Conservation (phyloP, 2,113 vertebrate genomes). For the Rhipidura dahli region DNA sequence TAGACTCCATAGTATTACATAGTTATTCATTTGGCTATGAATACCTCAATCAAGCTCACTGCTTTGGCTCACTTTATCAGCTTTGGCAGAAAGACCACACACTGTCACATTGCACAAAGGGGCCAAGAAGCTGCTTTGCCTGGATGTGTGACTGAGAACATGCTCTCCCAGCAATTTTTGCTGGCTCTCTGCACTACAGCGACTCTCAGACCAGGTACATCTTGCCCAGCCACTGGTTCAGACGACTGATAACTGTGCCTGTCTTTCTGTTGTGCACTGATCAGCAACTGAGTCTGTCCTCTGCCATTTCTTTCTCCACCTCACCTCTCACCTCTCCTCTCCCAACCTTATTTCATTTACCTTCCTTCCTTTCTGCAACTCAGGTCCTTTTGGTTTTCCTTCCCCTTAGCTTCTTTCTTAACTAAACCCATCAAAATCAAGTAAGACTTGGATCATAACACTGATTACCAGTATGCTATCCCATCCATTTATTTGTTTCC, state of each 20-base stretch:
- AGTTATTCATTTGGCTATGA: not conserved
- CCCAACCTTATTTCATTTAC: not conserved
- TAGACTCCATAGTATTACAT: not conserved
- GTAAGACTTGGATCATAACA: not conserved
- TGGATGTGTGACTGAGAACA: not conserved
- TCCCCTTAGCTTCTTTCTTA: not conserved
- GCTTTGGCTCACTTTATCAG: not conserved
- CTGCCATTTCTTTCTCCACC: not conserved
- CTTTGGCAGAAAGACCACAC: not conserved
- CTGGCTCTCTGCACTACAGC: not conserved
- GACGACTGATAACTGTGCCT: not conserved
- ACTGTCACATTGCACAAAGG: not conserved
- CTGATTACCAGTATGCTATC: not conserved
- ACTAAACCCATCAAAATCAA: not conserved
- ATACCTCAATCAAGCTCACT: not conserved
- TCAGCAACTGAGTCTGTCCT: not conserved
- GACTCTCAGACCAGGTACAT: not conserved
- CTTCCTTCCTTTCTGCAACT: not conserved
- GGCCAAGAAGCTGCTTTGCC: not conserved
- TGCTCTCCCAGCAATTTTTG: not conserved
- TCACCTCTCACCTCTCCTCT: not conserved
- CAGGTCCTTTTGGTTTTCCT: not conserved
- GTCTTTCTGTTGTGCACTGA: not conserved
- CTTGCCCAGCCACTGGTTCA: not conserved
- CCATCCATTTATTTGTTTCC: not conserved